Conservation (phyloP, 2,113 vertebrate species). For the Uria lomvia region DNA sequence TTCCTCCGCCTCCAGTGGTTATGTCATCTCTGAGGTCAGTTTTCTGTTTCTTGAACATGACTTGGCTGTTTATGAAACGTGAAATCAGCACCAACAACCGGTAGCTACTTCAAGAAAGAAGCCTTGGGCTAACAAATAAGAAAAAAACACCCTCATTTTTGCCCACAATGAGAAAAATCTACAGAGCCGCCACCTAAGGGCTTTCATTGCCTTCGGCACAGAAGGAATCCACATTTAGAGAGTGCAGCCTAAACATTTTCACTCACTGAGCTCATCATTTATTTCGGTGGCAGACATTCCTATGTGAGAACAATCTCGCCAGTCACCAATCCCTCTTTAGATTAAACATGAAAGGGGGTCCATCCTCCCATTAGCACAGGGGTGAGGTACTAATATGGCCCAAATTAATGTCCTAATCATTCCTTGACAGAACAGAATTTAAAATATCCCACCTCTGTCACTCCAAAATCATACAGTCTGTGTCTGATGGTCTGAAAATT, state of each 20-base stretch:
- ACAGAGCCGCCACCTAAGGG: slow-evolving; percentile 65
- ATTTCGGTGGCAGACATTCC: slow-evolving; percentile 50
- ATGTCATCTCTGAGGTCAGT: slow-evolving; percentile 50
- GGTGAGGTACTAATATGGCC: slow-evolving; percentile 38
- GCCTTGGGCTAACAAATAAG: slow-evolving; percentile 65
- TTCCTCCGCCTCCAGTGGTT: slow-evolving; percentile 26
- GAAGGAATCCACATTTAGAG: slow-evolving; percentile 49
- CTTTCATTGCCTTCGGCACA: slow-evolving; percentile 64
- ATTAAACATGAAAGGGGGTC: slow-evolving; percentile 63
- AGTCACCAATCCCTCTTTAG: slow-evolving; percentile 55
- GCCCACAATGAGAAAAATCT: slow-evolving; percentile 54
- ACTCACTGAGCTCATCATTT: slow-evolving; percentile 54
- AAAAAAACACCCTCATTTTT: neutral
- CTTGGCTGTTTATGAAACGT: slow-evolving; percentile 58
- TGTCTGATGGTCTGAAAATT: neutral
- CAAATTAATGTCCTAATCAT: slow-evolving; percentile 61
- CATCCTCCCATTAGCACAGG: slow-evolving; percentile 27
- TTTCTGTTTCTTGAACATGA: slow-evolving; percentile 56
- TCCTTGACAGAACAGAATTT: slow-evolving; percentile 25
- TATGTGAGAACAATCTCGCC: slow-evolving; percentile 3
- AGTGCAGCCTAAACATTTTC: slow-evolving; percentile 58
- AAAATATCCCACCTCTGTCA: slow-evolving; percentile 9
- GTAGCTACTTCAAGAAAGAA: slow-evolving; percentile 50
- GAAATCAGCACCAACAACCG: slow-evolving; percentile 52
- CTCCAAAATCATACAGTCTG: neutral